Evolutionary conservation across 2,113 vertebrate species (phyloP), one percentile per base, ranked within the genome.

Genomic region (Hippocampus comes): DNA sequence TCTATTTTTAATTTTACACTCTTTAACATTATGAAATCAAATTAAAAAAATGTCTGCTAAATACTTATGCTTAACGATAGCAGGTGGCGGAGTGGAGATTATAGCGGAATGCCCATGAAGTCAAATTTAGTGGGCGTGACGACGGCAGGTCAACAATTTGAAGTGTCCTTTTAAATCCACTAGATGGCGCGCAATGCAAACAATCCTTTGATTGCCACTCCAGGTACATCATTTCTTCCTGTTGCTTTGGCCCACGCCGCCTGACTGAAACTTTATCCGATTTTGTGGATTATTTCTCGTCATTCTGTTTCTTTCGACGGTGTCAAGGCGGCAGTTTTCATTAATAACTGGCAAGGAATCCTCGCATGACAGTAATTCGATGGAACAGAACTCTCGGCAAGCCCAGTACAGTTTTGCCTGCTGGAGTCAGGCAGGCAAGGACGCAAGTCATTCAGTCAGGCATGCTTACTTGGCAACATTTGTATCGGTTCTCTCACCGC

Each of bases 171-270:
- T 59, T 25, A 25, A 27, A 1, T 1, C 78, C 87, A 87, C 80
- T 30, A 87, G 86, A 78, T 87, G 86, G 87, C 1, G 66, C 55
- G 55, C 71, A 9, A 66, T 57, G 63, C 80, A 78, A 81, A 78
- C 68, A 78, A 82, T 86, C 49, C 1, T 43, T 7, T 25, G 9
- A 48, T 27, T 27, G 2, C 27, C 7, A 18, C 18, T 2, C 12
- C 57, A 15, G 30, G 43, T 14, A 46, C 14, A 14, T 15, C 15
- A 30, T 60, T 60, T 17, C 27, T 30, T 60, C 5, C 25, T 17
- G 57, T 11, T 30, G 14, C 23, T 12, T 27, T n/a, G 18, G 20
- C 2, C 21, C 20, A 55, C 21, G 25, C 15, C 14, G 14, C 25
- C 15, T 6, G 5, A 27, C 1, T 27, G 12, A 11, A 60, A 14